Conservation (phyloP, 2,113 vertebrate genomes). For the Alouatta palliata region DNA sequence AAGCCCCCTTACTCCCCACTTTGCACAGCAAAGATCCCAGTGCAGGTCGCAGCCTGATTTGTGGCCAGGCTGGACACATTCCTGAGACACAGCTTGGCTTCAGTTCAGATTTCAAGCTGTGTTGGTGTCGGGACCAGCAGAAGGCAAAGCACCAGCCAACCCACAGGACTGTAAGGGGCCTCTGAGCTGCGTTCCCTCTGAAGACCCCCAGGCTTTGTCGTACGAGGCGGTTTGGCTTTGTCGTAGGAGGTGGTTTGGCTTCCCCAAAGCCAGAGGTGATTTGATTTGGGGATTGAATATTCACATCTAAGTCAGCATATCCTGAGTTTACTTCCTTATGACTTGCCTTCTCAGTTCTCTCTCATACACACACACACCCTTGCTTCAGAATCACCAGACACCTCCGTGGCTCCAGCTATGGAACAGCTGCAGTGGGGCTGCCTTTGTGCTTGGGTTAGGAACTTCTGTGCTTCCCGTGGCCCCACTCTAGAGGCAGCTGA, state of each 20-base stretch:
- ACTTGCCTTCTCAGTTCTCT: neutral
- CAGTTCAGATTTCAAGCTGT: neutral
- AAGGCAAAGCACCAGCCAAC: neutral
- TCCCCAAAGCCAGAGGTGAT: constrained; percentile 17
- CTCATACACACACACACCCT: neutral
- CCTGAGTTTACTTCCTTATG: neutral
- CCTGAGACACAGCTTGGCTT: neutral
- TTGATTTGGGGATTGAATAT: neutral
- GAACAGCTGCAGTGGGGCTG: neutral
- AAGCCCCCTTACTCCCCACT: neutral
- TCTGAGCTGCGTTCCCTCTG: neutral
- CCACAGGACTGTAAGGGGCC: neutral
- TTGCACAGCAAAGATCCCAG: neutral
- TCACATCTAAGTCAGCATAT: neutral
- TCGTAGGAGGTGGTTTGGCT: neutral
- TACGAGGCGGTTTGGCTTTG: neutral
- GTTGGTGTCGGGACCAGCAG: neutral
- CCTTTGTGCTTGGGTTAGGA: neutral
- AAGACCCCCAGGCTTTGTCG: neutral
- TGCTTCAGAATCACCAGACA: neutral
- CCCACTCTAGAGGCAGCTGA: neutral
- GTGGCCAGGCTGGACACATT: neutral
- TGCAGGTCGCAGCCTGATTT: neutral
- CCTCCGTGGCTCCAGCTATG: neutral
- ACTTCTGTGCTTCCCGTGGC: neutral